Evolutionary conservation across 53 echinoderm and acorn worm species (phyloP).

Genomic region (Crossaster papposus): DNA sequence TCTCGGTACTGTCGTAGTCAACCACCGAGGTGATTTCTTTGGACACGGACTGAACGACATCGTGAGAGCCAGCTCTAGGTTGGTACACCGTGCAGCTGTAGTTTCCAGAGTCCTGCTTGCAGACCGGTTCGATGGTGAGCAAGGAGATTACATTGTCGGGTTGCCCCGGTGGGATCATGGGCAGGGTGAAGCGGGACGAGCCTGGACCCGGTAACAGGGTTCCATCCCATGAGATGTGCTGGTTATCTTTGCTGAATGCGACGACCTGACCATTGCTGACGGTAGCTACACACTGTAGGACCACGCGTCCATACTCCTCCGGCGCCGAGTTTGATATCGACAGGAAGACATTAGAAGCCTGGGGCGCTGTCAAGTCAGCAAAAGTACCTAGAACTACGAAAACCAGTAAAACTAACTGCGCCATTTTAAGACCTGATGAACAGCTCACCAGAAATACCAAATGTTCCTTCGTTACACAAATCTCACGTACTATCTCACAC

Average conservation of each 20-base stretch:
- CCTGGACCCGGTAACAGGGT: neutral
- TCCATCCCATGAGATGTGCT: constrained; percentile 22
- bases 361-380: neutral
- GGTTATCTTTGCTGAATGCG: constrained; percentile 21
- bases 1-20: constrained; percentile 5
- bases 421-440: neutral
- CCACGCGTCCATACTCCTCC: constrained; percentile 10
- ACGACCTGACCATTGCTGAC: neutral
- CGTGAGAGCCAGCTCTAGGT: neutral
- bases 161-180: neutral
- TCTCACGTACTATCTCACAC: neutral
- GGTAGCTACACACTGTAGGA: constrained; percentile 25
- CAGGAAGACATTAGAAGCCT: neutral
- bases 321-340: neutral
- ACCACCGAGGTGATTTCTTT: constrained; percentile 7
- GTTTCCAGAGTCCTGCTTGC: constrained; percentile 20
- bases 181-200: neutral
- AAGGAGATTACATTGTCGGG: neutral
- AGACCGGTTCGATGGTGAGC: constrained; percentile 22
- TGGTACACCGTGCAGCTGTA: constrained; percentile 44
- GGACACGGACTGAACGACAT: neutral
- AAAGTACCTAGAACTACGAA: neutral
- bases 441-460: neutral
- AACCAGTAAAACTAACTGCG: neutral
- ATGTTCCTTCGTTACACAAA: neutral